Conservation (phyloP, 2,113 vertebrate species). For the Crotalus tigris region DNA sequence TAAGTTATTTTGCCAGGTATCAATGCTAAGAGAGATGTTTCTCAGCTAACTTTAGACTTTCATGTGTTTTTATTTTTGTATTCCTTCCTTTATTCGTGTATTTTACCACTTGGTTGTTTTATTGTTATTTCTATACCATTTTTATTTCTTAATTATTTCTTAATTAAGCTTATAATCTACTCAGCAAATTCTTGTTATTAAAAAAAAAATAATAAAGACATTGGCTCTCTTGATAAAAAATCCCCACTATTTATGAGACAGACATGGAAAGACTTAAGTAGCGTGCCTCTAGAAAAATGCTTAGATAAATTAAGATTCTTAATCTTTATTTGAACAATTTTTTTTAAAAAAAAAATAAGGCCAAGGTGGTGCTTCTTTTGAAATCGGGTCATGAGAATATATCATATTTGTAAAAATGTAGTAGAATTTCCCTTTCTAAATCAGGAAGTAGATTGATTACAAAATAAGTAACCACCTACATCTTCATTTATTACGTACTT, state of each 20-base stretch:
- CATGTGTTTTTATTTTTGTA: conserved; percentile 8
- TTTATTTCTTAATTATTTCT: neutral
- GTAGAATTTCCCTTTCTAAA: conserved; percentile 33
- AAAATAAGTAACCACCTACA: conserved; percentile 31
- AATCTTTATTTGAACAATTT: neutral
- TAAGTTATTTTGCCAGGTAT: neutral
- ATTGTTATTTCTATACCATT: neutral
- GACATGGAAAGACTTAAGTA: neutral
- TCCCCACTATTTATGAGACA: neutral
- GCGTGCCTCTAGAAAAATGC: neutral
- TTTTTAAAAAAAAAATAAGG: neutral
- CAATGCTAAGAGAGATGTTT: neutral
- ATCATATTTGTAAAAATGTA: neutral
- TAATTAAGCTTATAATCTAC: neutral
- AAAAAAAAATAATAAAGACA: neutral
- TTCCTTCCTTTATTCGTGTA: neutral
- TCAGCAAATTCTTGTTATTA: neutral
- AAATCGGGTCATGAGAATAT: neutral
- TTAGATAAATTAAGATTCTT: neutral
- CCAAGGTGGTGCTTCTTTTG: neutral
- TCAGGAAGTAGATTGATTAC: conserved; percentile 34
- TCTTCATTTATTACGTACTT: conserved; percentile 56
- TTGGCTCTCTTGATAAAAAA: neutral
- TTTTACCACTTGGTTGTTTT: neutral
- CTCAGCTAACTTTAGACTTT: neutral